Evolutionary conservation across 2,888 invertebrate species (phyloP), one percentile per base, ranked within the genome.

Genomic region (Embidobia sp.): DNA sequence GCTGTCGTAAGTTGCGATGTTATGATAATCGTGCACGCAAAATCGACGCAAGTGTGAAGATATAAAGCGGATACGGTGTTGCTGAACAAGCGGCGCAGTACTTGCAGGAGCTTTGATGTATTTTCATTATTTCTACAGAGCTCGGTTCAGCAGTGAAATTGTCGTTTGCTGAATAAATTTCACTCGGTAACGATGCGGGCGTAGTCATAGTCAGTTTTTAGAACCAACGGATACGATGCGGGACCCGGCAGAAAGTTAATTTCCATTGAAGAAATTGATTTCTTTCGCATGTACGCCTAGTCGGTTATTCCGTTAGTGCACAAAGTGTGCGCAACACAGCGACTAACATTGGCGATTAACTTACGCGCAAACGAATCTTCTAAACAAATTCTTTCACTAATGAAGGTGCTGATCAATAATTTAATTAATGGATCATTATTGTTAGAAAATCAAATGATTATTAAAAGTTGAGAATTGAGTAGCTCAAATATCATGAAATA

Each of bases 241-340:
- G 77, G 77, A 67, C 29, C 70, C 63, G 70, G 61, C 67, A 77
- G 77, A 72, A 77, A 77, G 72, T 77, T 77, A 77, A 73, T 77
- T 77, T 73, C 72, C 53, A 67, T 77, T 55, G 59, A 53, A 77
- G 67, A 72, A 73, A 77, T 77, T 72, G 77, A 77, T 77, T 77
- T 72, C 33, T 48, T 72, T 67, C 29, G 51, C 15, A 16, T 35
- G 42, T 55, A 46, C 35, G 18, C 11, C 15, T 44, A 31, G 59
- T 19, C 40, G 59, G 10, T 37, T 53, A 37, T 61, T 72, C 37
- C 53, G 37, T 37, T 59, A 42, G 57, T 13, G 33, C 26, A 37
- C 8, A 42, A 13, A 19, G 27, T 13, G n/a, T 2, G 19, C 15
- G 19, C 27, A 11, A 37, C 6, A 11, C 8, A 19, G 8, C 8